Evolutionary conservation across 2,888 invertebrate genomes (phyloP).

Genomic region (Adineta ricciae): DNA sequence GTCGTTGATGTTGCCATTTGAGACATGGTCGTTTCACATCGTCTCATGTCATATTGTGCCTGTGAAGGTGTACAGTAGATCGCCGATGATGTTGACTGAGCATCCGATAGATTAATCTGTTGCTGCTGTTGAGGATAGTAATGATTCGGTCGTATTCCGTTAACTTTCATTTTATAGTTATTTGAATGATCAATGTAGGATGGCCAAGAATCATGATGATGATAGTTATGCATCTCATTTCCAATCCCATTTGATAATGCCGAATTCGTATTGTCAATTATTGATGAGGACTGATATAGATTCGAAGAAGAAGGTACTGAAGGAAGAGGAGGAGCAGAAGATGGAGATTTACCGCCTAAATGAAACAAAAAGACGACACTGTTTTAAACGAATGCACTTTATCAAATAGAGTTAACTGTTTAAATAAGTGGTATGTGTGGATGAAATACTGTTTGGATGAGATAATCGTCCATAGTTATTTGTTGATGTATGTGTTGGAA

Average conservation of each 20-base stretch:
- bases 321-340: not conserved
- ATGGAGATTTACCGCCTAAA: not conserved
- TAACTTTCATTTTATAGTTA: slow-evolving; percentile 3
- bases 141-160: not conserved
- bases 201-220: not conserved
- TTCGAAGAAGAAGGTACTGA: not conserved
- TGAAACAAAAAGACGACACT: not conserved
- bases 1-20: not conserved
- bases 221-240: not conserved
- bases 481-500: not conserved
- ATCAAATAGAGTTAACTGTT: not conserved
- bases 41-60: not conserved
- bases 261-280: not conserved
- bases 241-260: not conserved
- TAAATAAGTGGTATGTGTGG: not conserved
- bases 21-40: not conserved
- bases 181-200: not conserved
- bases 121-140: slow-evolving; percentile 3
- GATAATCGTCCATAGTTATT: not conserved
- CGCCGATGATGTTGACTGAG: not conserved
- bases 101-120: not conserved
- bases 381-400: not conserved
- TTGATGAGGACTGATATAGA: not conserved
- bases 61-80: not conserved
- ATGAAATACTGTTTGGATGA: not conserved